Evolutionary conservation across 2,113 vertebrate genomes (phyloP), one percentile per base, ranked within the genome.

Genomic region (Hymenochirus boettgeri): DNA sequence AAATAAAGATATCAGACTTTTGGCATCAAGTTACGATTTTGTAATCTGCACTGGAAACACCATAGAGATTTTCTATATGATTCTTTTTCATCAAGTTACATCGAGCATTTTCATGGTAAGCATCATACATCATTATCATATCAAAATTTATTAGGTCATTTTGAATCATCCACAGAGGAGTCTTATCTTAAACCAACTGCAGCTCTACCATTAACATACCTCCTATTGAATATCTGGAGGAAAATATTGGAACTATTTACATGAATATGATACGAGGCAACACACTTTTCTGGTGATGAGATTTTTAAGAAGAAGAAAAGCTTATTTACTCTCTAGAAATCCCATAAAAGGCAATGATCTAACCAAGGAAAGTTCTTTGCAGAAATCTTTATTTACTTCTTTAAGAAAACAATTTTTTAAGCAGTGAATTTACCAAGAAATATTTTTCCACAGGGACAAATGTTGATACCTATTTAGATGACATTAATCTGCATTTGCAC

Each of bases 181-280:
- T 7, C 47, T 3, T n/a, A 75, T 74, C 73, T 53, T 72, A 72
- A 63, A 21, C 62, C 63, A 70, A 72, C 63, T 58, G 72, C 76
- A 35, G 58, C 22, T 47, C 47, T 75, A 19, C 45, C 63, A 31
- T 60, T 61, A n/a, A n/a, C n/a, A n/a, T n/a, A n/a, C n/a, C n/a
- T n/a, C n/a, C n/a, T n/a, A 6, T 13, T 35, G 24, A 70, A 2
- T 33, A 24, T 46, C 39, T 52, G 27, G 61, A 61, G 59, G 23
- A 70, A 59, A 71, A 17, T 11, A 35, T 59, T 57, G 7, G 12
- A 19, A 10, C 31, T 65, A 51, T 61, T 53, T 53, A 25, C 26
- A 72, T 56, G 25, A 23, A 53, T 19, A 62, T 8, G 25, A 13
- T 3, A 10, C 47, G 39, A 71, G 72, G 52, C 70, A 65, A 13